Conservation (phyloP, 2,113 vertebrate genomes). For the Calypte anna region DNA sequence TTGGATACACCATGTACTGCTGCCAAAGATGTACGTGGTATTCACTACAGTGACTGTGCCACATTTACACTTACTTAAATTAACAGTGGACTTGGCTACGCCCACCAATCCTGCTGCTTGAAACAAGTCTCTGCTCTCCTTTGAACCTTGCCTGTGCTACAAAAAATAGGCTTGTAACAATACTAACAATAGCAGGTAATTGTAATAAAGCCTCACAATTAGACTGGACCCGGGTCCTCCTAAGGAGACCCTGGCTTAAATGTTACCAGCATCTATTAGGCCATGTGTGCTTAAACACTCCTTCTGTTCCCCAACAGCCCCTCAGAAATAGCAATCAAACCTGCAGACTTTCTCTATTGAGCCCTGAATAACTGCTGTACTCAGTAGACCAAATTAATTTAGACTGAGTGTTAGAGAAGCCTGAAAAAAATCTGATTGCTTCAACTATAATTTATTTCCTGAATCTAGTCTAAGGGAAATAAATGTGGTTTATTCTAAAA, state of each 20-base stretch:
- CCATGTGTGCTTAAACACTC: not conserved
- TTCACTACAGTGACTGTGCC: not conserved
- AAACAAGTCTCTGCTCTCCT: not conserved
- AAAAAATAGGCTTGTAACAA: not conserved
- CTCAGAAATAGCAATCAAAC: not conserved
- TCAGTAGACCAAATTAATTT: not conserved
- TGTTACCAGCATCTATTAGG: not conserved
- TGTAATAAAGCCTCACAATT: not conserved
- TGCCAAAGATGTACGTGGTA: not conserved
- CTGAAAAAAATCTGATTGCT: not conserved
- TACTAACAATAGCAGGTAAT: not conserved
- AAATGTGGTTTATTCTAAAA: conserved; percentile 37
- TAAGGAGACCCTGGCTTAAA: not conserved
- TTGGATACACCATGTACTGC: not conserved
- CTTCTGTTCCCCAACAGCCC: not conserved
- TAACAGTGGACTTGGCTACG: not conserved
- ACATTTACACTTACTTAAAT: not conserved
- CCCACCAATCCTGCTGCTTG: not conserved
- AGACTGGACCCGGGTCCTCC: not conserved
- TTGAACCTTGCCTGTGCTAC: not conserved
- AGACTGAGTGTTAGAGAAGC: not conserved
- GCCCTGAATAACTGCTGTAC: not conserved
- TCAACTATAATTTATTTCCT: not conserved
- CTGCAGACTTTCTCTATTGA: not conserved
- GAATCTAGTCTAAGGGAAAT: not conserved